Conservation (phyloP, 1,140 invertebrate species). For the Camponotus floridanus region DNA sequence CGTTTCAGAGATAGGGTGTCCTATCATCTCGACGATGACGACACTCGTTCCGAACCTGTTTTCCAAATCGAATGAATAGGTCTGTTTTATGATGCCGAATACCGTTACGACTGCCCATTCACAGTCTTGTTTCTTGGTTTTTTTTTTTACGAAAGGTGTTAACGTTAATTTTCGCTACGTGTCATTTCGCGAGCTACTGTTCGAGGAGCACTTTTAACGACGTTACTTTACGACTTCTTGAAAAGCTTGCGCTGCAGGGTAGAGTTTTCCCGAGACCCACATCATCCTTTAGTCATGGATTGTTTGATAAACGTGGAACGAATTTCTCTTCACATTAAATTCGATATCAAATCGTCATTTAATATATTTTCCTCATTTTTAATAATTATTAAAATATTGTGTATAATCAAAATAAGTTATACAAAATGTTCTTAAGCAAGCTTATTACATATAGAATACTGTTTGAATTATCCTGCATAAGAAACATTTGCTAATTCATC, state of each 20-base stretch:
- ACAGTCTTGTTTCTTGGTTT: neutral
- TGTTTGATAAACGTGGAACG: conserved; percentile 9
- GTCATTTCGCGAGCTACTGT: conserved; percentile 36
- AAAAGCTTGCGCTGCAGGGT: neutral
- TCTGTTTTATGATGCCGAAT: conserved; percentile 56
- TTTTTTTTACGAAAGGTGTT: conserved; percentile 20
- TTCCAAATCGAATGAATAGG: conserved; percentile 57
- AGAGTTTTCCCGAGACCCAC: neutral
- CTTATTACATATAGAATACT: neutral
- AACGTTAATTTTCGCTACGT: conserved; percentile 48
- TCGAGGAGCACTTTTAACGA: conserved; percentile 34
- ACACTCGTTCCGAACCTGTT: conserved; percentile 60
- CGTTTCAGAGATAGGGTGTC: conserved; percentile 61
- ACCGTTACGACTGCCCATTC: conserved; percentile 30
- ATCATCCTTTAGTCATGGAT: neutral
- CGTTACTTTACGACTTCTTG: conserved; percentile 4
- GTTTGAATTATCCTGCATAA: neutral
- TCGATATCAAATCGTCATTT: neutral
- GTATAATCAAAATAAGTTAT: neutral
- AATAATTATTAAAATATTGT: neutral
- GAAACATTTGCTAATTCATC: conserved; percentile 14
- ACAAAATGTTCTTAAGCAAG: neutral
- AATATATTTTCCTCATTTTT: neutral
- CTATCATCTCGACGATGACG: conserved; percentile 43
- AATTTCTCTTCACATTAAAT: neutral